Evolutionary conservation across 2,113 vertebrate genomes (phyloP).

Genomic region (Bothrops jararaca): DNA sequence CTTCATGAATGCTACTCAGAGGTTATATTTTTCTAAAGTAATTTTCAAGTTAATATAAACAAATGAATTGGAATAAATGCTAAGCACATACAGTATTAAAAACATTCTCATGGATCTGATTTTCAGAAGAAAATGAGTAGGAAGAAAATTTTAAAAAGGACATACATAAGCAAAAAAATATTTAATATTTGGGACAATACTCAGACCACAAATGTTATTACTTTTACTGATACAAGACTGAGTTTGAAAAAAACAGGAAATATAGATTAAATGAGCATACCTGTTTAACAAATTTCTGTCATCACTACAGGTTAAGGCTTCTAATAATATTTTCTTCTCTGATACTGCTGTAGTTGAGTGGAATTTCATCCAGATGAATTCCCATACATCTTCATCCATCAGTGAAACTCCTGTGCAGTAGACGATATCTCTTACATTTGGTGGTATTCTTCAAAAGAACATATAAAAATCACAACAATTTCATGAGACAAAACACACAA

Average conservation of each 20-base stretch:
- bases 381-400: conserved; percentile 98
- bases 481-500: not conserved
- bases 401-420: conserved; percentile 97
- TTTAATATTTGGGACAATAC: not conserved
- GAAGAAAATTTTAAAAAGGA: not conserved
- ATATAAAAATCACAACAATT: conserved; percentile 19
- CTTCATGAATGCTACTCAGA: not conserved
- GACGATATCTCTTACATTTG: conserved; percentile 93
- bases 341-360: conserved; percentile 90
- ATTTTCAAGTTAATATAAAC: not conserved
- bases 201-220: not conserved
- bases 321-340: conserved; percentile 94
- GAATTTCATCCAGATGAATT: conserved; percentile 99
- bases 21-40: not conserved
- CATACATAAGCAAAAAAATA: not conserved
- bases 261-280: conserved; percentile 51
- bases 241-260: not conserved
- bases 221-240: not conserved
- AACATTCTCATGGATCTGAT: not conserved
- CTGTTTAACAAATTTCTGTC: conserved; percentile 91
- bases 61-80: not conserved
- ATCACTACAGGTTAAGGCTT: conserved; percentile 95
- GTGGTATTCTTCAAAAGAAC: conserved; percentile 83
- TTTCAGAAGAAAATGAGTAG: not conserved
- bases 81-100: not conserved